phyloP scores from a whole-genome alignment of 2,797 vertebrate genomes.

The Selene dorsalis region DNA sequence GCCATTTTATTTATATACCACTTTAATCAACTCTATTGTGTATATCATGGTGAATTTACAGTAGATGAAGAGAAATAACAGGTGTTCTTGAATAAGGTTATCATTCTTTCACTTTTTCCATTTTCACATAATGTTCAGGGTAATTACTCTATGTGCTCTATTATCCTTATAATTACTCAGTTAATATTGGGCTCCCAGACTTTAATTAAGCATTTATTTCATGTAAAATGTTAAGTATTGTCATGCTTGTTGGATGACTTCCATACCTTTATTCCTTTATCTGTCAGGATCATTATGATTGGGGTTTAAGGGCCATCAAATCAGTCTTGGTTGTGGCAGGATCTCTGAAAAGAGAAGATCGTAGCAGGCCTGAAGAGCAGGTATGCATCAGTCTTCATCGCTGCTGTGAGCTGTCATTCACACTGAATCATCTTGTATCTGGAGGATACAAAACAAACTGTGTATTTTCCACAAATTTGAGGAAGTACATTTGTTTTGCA shows the following conservation, averaged over 20 bases:
- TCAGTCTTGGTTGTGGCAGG: slow-evolving; percentile 86
- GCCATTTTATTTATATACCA: not conserved
- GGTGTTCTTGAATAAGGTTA: not conserved
- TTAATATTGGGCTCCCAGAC: not conserved
- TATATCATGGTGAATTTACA: not conserved
- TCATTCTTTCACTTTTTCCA: not conserved
- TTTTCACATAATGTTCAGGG: not conserved
- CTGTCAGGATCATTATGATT: slow-evolving; percentile 85
- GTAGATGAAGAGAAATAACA: not conserved
- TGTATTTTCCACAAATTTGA: not conserved
- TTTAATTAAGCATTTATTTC: not conserved
- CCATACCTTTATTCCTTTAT: not conserved
- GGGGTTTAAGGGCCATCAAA: slow-evolving; percentile 86
- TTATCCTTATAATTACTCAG: not conserved
- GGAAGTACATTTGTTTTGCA: not conserved
- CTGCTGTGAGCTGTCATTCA: not conserved
- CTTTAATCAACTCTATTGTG: not conserved
- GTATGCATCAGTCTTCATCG: slow-evolving; percentile 58
- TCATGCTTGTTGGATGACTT: not conserved
- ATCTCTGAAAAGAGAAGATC: slow-evolving; percentile 84
- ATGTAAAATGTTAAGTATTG: not conserved
- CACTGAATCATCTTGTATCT: not conserved
- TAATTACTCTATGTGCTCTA: not conserved
- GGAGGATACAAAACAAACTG: not conserved
- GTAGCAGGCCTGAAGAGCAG: slow-evolving; percentile 86